Conservation (phyloP, 2,113 vertebrate species). For the Pedionomus torquatus region DNA sequence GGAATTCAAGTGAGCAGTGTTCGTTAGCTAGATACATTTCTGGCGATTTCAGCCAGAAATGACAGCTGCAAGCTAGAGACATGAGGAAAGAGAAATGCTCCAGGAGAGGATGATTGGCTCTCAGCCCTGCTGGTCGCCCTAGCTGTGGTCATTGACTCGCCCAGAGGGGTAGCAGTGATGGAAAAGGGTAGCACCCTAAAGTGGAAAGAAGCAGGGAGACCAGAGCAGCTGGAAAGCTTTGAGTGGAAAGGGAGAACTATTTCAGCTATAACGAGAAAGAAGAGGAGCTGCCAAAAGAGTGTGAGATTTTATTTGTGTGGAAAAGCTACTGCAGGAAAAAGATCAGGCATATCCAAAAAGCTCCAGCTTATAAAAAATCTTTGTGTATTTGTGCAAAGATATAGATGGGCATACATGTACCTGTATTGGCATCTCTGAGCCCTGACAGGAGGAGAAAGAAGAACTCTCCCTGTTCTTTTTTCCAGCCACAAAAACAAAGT, state of each 20-base stretch:
- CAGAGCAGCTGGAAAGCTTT: not conserved
- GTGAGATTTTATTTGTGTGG: not conserved
- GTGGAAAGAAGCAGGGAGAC: not conserved
- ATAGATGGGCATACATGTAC: too few relatives aligned
- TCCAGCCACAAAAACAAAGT: not conserved
- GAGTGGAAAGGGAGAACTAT: not conserved
- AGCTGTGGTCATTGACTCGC: not conserved
- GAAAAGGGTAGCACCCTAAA: not conserved
- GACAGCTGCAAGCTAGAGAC: not conserved
- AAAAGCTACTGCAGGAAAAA: not conserved
- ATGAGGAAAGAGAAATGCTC: not conserved
- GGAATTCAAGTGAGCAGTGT: not conserved
- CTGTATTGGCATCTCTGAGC: not conserved
- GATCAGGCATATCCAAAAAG: not conserved
- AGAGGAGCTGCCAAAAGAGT: not conserved
- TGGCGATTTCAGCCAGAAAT: not conserved
- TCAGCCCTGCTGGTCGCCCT: not conserved
- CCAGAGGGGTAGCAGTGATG: not conserved
- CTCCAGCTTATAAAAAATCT: not conserved
- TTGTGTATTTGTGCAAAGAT: accelerated
- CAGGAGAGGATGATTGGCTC: not conserved
- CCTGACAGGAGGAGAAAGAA: not conserved
- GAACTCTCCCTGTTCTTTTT: not conserved
- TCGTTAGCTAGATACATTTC: not conserved
- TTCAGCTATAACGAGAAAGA: not conserved